phyloP scores from a whole-genome alignment of 2,113 vertebrate genomes.

The Labrus mixtus region DNA sequence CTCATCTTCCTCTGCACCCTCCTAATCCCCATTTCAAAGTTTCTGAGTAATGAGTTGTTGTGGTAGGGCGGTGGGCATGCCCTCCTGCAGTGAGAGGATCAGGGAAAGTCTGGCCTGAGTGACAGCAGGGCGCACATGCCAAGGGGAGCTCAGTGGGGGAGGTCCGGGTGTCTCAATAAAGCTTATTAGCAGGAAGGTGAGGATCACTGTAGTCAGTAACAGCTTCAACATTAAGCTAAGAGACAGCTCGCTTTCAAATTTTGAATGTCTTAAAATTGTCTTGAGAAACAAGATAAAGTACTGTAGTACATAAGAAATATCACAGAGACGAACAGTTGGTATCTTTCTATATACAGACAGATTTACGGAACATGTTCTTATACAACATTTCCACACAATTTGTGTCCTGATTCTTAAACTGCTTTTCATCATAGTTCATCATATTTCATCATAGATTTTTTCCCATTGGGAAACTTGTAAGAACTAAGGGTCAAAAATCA shows the following conservation, averaged over 20 bases:
- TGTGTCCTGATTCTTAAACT: conserved; percentile 18
- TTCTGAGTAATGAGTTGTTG: conserved; percentile 82
- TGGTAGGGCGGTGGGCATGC: conserved; percentile 60
- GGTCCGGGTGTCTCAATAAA: conserved; percentile 71
- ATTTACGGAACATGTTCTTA: neutral
- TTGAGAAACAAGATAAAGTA: neutral
- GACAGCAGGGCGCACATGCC: conserved; percentile 75
- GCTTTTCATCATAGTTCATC: conserved; percentile 21
- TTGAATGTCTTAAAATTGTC: conserved; percentile 6
- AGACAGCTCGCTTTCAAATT: conserved; percentile 33
- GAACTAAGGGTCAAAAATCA: conserved; percentile 23
- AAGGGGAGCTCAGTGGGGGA: conserved; percentile 69
- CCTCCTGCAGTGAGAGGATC: conserved; percentile 73
- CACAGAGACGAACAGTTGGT: conserved; percentile 16
- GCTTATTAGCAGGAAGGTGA: conserved; percentile 74
- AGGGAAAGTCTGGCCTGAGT: conserved; percentile 74
- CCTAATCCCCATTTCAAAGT: conserved; percentile 69
- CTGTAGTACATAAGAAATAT: neutral
- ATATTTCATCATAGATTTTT: conserved; percentile 18
- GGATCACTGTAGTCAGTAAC: conserved; percentile 46
- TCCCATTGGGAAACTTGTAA: conserved; percentile 7
- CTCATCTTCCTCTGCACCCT: conserved; percentile 61
- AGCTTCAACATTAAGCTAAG: conserved; percentile 46
- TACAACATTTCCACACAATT: conserved; percentile 20
- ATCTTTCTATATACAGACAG: neutral